phyloP scores from a whole-genome alignment of 2,797 vertebrate genomes.

The Darevskia nairensis region DNA sequence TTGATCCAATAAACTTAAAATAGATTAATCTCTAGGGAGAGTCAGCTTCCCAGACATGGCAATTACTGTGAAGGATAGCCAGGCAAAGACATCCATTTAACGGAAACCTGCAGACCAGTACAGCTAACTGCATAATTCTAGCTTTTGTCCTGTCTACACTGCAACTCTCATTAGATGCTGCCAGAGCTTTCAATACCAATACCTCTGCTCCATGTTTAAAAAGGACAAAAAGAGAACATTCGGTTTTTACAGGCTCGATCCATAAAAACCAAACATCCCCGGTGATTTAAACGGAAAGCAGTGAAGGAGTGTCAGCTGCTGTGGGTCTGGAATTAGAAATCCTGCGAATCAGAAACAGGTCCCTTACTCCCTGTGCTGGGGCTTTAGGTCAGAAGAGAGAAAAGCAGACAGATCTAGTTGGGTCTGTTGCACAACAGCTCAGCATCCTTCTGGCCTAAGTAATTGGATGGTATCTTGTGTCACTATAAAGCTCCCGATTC shows the following conservation, averaged over 20 bases:
- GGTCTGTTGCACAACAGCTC: neutral
- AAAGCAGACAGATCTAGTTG: neutral
- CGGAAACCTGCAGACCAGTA: conserved; percentile 66
- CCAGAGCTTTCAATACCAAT: conserved; percentile 43
- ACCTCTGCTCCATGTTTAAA: conserved; percentile 15
- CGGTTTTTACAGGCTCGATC: conserved; percentile 17
- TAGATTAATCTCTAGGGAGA: conserved; percentile 79
- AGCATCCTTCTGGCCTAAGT: neutral
- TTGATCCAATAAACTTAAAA: conserved; percentile 80
- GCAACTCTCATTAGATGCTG: conserved; percentile 41
- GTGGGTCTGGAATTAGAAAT: neutral
- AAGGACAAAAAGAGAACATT: conserved; percentile 22
- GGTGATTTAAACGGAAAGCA: conserved; percentile 30
- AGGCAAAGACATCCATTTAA: conserved; percentile 77
- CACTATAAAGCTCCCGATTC: neutral
- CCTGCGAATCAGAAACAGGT: neutral
- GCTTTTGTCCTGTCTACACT: conserved; percentile 53
- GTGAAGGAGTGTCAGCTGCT: neutral
- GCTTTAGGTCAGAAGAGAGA: neutral
- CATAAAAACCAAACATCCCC: conserved; percentile 28
- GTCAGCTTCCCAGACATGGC: conserved; percentile 77
- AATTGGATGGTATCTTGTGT: neutral
- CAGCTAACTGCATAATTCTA: conserved; percentile 66
- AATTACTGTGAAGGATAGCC: conserved; percentile 79
- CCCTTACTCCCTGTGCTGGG: neutral